phyloP scores from a whole-genome alignment of 2,888 invertebrate genomes.

The Hydraecia micacea region DNA sequence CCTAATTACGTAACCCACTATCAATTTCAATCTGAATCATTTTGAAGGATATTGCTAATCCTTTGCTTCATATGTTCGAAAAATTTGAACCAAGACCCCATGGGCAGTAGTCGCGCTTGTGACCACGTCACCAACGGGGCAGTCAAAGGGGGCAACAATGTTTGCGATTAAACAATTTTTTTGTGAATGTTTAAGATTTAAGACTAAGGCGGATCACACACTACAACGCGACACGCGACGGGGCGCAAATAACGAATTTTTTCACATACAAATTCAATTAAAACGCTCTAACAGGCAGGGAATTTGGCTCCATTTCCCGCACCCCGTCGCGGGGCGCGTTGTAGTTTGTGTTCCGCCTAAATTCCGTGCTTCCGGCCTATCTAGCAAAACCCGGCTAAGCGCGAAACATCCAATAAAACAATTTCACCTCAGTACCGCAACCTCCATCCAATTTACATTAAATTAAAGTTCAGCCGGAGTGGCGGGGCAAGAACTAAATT shows the following conservation, averaged over 20 bases:
- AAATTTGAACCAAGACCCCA: too few relatives aligned
- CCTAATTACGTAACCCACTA: too few relatives aligned
- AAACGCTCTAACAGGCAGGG: neutral
- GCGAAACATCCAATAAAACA: conserved; percentile 20
- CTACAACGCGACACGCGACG: too few relatives aligned
- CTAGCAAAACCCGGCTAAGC: neutral
- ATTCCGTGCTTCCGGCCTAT: neutral
- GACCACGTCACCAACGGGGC: too few relatives aligned
- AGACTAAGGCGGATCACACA: neutral
- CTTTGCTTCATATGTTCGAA: too few relatives aligned
- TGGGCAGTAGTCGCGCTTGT: too few relatives aligned
- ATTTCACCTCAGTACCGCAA: neutral
- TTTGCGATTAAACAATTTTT: neutral
- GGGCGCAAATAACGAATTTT: neutral
- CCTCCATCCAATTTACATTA: conserved; percentile 1
- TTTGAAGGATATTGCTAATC: too few relatives aligned
- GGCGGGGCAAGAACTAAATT: too few relatives aligned
- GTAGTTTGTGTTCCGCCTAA: neutral
- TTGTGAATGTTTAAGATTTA: neutral
- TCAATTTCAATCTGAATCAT: too few relatives aligned
- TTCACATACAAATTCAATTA: neutral
- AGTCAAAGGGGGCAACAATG: neutral
- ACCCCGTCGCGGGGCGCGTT: neutral
- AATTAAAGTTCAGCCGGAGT: conserved; percentile 16
- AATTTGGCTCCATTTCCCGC: neutral